Conservation (phyloP, 2,797 vertebrate genomes). For the Danio tinwini region DNA sequence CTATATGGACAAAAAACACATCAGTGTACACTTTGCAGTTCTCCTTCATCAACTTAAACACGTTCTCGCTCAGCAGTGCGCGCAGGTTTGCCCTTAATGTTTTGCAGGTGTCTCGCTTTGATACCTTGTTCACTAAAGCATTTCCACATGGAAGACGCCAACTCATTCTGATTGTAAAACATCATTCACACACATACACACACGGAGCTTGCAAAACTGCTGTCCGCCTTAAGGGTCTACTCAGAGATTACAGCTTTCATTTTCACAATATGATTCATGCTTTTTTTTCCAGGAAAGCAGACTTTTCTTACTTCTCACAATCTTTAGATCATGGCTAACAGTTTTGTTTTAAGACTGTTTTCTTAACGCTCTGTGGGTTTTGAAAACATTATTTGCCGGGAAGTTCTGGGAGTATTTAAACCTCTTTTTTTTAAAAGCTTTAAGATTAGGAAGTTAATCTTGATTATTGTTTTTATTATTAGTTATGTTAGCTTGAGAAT, state of each 20-base stretch:
- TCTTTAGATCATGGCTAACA: not conserved
- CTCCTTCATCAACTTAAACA: not conserved
- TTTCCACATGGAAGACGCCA: slow-evolving; percentile 51
- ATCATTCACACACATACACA: not conserved
- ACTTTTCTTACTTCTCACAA: not conserved
- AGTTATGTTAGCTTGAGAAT: not conserved
- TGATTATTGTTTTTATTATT: not conserved
- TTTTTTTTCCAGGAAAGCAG: slow-evolving; percentile 2
- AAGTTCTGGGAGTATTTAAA: not conserved
- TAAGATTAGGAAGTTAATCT: too few species aligned
- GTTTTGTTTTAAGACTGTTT: not conserved
- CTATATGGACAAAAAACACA: slow-evolving; percentile 13
- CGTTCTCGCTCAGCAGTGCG: slow-evolving; percentile 16
- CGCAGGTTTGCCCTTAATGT: slow-evolving; percentile 37
- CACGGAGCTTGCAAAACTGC: not conserved
- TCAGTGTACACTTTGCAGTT: slow-evolving; percentile 9
- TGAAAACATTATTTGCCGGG: not conserved
- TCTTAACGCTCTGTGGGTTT: not conserved
- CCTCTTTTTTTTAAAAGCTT: not conserved
- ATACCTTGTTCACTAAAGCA: slow-evolving; percentile 49
- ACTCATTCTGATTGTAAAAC: slow-evolving; percentile 33
- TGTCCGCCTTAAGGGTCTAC: not conserved
- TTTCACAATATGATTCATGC: slow-evolving; percentile 13
- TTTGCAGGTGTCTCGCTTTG: slow-evolving; percentile 47
- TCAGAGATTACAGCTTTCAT: not conserved